phyloP scores from a whole-genome alignment of 1,140 invertebrate species.

The Caenorhabditis briggsae region DNA sequence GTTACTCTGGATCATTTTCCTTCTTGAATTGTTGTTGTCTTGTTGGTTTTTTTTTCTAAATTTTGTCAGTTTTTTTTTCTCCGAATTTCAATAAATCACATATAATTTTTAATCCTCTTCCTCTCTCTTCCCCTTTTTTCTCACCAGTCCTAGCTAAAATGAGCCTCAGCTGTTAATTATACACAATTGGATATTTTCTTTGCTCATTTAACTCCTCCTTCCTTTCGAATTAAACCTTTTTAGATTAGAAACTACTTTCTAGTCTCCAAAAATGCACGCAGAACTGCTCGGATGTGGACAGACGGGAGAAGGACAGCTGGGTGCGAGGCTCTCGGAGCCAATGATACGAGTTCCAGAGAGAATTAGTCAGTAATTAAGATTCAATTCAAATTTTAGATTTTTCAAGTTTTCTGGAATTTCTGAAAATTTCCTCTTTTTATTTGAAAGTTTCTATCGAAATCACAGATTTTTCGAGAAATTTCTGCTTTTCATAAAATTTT shows the following conservation, averaged over 20 bases:
- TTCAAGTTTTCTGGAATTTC: too few relatives aligned
- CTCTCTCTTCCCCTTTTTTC: neutral
- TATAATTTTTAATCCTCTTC: neutral
- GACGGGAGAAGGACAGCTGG: constrained; percentile 66
- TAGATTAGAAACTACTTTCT: neutral
- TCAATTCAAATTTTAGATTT: neutral
- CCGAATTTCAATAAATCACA: neutral
- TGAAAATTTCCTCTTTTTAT: too few relatives aligned
- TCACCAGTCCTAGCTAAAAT: neutral
- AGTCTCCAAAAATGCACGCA: constrained; percentile 50
- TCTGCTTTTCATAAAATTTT: too few relatives aligned
- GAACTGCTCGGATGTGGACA: constrained; percentile 64
- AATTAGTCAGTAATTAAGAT: constrained; percentile 8
- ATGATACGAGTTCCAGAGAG: constrained; percentile 41
- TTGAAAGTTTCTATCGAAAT: neutral
- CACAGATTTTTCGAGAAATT: too few relatives aligned
- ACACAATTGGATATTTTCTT: constrained; percentile 40
- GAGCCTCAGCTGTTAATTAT: constrained; percentile 23
- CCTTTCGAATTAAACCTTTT: neutral
- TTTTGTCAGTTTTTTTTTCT: too few relatives aligned
- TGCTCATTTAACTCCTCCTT: neutral
- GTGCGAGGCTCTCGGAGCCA: constrained; percentile 49
- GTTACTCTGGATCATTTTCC: too few relatives aligned
- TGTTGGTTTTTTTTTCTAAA: too few relatives aligned
- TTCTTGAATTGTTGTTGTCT: too few relatives aligned